Evolutionary conservation across 2,113 vertebrate species (phyloP).

Genomic region (Oreochromis niloticus): DNA sequence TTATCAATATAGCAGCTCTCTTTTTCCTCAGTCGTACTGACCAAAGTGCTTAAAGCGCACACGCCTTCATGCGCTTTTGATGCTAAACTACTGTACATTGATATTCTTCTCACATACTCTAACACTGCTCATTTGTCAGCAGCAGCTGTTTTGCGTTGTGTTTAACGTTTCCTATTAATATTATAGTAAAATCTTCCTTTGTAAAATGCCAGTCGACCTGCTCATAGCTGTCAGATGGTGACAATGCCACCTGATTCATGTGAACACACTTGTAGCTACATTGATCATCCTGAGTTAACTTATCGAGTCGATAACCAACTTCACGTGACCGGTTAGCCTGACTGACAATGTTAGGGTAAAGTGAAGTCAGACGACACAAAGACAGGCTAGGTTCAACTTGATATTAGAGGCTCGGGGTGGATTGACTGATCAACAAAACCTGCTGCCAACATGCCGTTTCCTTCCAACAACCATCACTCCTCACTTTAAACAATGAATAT

Average conservation of each 20-base stretch:
- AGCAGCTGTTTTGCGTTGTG: background rate
- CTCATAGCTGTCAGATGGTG: background rate
- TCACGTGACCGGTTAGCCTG: background rate
- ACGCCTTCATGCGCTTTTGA: background rate
- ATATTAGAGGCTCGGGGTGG: rapidly evolving
- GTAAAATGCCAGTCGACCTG: rapidly evolving
- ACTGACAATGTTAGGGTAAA: rapidly evolving
- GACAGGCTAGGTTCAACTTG: background rate
- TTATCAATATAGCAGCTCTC: background rate
- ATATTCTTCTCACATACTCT: background rate
- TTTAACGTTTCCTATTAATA: background rate
- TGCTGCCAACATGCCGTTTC: rapidly evolving
- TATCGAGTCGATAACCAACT: background rate
- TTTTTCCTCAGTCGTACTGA: background rate
- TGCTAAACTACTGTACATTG: background rate
- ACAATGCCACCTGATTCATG: background rate
- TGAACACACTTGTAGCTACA: background rate
- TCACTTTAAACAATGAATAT: background rate
- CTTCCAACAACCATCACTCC: background rate
- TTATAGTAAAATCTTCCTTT: background rate
- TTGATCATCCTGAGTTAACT: background rate
- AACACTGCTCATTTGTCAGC: background rate
- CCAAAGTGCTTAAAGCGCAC: background rate
- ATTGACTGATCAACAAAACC: background rate
- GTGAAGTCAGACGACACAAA: background rate